Percentiles rank a stretch among this genome's conserved stretches.
Conservation (phyloP, 2,888 invertebrate genomes). For the Lasius fuliginosus region DNA sequence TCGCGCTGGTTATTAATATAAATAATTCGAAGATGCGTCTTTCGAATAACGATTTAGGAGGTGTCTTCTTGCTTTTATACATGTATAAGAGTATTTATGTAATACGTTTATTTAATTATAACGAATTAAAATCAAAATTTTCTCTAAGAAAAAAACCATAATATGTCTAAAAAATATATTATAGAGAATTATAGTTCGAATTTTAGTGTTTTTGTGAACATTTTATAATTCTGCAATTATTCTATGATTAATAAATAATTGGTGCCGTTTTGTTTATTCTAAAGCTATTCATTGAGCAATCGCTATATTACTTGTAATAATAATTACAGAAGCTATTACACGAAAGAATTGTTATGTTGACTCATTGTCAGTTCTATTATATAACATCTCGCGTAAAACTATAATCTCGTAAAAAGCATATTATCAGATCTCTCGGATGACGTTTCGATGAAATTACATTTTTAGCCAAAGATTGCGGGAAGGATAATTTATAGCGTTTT, state of each 20-base stretch:
- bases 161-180: not conserved
- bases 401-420: not conserved
- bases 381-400: not conserved
- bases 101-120: not conserved
- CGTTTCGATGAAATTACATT: conserved; percentile 12
- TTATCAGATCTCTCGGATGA: not conserved
- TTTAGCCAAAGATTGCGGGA: conserved; percentile 29
- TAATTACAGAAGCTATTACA: not conserved
- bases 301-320: not conserved
- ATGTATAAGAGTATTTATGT: not conserved
- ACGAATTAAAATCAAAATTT: not conserved
- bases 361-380: not conserved
- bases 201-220: not conserved
- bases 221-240: not conserved
- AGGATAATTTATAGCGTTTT: conserved; percentile 36
- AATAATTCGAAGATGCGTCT: not conserved
- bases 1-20: not conserved
- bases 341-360: not conserved
- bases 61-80: not conserved
- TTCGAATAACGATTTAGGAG: not conserved
- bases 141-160: not conserved
- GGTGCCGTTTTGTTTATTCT: not conserved
- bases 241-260: not conserved
- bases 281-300: not conserved
- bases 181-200: not conserved